Conservation (phyloP, 2,888 invertebrate genomes). For the Cyrtodaria siliqua region DNA sequence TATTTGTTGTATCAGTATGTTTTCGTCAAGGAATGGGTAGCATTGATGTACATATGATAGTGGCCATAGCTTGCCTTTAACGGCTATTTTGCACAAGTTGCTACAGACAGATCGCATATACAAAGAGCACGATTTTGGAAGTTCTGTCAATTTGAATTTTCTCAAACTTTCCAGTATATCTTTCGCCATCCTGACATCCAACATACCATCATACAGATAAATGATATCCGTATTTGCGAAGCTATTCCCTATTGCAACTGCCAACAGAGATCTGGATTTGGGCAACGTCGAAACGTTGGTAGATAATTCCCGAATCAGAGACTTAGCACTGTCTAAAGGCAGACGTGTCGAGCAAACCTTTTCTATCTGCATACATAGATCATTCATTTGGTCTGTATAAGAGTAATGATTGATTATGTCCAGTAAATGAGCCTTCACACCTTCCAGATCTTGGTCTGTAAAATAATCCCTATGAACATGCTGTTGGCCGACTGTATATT, state of each 20-base stretch:
- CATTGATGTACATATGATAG: slow-evolving; percentile 1
- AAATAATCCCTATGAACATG: no score
- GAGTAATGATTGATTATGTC: no score
- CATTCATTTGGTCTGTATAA: no score
- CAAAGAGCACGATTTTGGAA: slow-evolving; percentile 2
- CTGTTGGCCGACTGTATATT: no score
- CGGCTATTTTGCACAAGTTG: not conserved
- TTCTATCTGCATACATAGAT: no score
- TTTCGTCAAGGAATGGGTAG: slow-evolving; percentile 3
- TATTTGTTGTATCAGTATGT: not conserved
- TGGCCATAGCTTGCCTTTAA: not conserved
- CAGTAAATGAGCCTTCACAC: no score
- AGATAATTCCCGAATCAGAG: no score
- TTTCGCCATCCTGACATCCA: not conserved
- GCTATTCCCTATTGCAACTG: slow-evolving; percentile 13
- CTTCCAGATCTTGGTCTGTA: no score
- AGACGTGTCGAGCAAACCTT: no score
- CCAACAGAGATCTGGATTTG: no score
- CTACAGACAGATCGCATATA: not conserved
- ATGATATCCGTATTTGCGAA: not conserved
- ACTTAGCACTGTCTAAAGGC: no score
- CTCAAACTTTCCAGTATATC: not conserved
- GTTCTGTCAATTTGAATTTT: not conserved
- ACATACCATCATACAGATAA: not conserved
- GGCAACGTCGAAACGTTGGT: no score